Evolutionary conservation across 2,888 invertebrate genomes (phyloP).

Genomic region (Rhagophthalmus giganteus): DNA sequence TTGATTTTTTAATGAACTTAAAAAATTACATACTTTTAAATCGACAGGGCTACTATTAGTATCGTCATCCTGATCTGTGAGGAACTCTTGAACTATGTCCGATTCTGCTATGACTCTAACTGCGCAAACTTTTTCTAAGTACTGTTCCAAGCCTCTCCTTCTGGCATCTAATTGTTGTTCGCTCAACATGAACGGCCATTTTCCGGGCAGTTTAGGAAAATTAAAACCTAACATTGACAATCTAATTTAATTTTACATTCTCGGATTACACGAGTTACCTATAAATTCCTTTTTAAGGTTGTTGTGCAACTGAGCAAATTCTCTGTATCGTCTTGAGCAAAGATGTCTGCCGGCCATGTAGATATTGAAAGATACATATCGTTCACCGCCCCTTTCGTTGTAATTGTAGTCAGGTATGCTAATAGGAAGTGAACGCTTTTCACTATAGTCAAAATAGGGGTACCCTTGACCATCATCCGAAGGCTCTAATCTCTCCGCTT

Average conservation of each 20-base stretch:
- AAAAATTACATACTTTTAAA: constrained; percentile 60
- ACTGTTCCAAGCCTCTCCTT: constrained; percentile 92
- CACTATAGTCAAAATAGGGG: constrained; percentile 86
- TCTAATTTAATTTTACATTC: not conserved
- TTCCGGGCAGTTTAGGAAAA: constrained; percentile 97
- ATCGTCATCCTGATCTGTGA: constrained; percentile 89
- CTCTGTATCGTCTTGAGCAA: constrained; percentile 94
- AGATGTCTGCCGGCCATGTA: constrained; percentile 99
- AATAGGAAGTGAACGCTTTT: constrained; percentile 86
- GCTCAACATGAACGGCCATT: constrained; percentile 96
- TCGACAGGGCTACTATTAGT: constrained; percentile 72
- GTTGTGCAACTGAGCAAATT: constrained; percentile 88
- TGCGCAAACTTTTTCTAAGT: constrained; percentile 97
- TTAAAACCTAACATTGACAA: constrained; percentile 68
- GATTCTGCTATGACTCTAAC: constrained; percentile 97
- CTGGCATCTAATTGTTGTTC: constrained; percentile 97
- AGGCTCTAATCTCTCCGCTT: constrained; percentile 82
- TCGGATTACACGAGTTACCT: constrained; percentile 59
- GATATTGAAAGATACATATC: constrained; percentile 94
- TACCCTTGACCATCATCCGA: constrained; percentile 81
- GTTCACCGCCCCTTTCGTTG: constrained; percentile 83
- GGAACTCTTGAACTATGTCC: constrained; percentile 95
- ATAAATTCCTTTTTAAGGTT: constrained; percentile 91
- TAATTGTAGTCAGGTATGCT: constrained; percentile 95
- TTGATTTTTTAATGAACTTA: not conserved